phyloP scores from a whole-genome alignment of 2,797 vertebrate genomes.

The Aplochiton taeniatus region DNA sequence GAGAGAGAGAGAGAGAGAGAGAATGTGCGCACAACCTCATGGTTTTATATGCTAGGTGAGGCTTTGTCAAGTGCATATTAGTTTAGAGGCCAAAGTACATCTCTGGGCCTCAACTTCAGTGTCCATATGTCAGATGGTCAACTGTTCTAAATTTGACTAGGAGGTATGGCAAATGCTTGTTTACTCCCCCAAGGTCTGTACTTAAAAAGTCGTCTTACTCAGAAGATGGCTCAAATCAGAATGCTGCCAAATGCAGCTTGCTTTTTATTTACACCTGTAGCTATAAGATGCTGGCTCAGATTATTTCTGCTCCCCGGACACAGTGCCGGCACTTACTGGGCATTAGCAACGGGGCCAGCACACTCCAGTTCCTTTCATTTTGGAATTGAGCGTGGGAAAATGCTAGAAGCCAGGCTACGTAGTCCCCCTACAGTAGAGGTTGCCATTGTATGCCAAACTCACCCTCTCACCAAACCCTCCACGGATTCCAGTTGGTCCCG shows the following conservation, averaged over 20 bases:
- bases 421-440: background rate
- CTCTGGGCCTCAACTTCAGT: background rate
- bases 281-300: too few relatives aligned
- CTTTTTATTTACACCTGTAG: too few relatives aligned
- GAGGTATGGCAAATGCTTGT: background rate
- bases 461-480: conserved; percentile 90
- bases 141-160: background rate
- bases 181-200: background rate
- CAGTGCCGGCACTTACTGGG: too few relatives aligned
- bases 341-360: too few relatives aligned
- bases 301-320: too few relatives aligned
- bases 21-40: too few relatives aligned
- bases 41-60: too few relatives aligned
- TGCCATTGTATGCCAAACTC: conserved; percentile 62
- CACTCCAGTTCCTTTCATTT: background rate
- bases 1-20: too few relatives aligned
- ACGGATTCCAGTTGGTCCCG: conserved; percentile 93
- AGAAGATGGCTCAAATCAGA: too few relatives aligned
- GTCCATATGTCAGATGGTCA: conserved; percentile 1
- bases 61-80: too few relatives aligned
- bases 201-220: background rate
- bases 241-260: too few relatives aligned
- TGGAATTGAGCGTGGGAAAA: background rate
- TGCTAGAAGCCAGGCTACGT: background rate
- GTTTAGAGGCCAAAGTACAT: too few relatives aligned